These are phyloP conservation scores for Branchipolynoe longqiensis DNA, from an alignment of 2,888 invertebrate genomes.

Conservation along the genomic window DNA sequence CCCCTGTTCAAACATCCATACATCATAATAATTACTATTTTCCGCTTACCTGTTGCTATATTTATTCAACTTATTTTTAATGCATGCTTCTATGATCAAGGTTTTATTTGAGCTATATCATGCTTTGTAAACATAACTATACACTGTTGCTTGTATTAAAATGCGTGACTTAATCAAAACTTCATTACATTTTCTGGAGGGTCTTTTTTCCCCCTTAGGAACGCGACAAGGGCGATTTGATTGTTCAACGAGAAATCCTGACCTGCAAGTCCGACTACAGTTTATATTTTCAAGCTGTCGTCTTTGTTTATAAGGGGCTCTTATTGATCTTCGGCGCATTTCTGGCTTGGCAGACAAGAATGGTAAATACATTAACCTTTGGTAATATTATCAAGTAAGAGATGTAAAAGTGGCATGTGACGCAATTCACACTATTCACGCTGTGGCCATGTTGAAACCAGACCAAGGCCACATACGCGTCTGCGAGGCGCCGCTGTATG, in stretches of 20 bases:
- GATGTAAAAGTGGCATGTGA: too few species aligned
- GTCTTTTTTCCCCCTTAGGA: background rate
- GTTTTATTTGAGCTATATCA: too few species aligned
- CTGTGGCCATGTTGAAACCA: too few species aligned
- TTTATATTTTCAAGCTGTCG: constrained; percentile 69
- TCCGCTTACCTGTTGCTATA: background rate
- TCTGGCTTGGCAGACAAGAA: constrained; percentile 73
- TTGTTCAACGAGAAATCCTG: background rate
- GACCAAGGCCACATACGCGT: too few species aligned
- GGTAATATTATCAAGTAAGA: too few species aligned
- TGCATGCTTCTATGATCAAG: too few species aligned
- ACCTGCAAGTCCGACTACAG: constrained; percentile 53
- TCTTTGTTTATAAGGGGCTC: constrained; percentile 72
- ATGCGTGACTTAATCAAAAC: background rate
- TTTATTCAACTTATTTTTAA: too few species aligned
- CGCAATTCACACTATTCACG: too few species aligned
- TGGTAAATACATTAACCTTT: too few species aligned
- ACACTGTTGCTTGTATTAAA: too few species aligned
- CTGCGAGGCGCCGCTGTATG: too few species aligned
- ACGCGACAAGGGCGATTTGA: background rate
- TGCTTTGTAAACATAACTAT: background rate
- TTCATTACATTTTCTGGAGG: background rate
- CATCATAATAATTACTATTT: background rate
- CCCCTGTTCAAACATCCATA: too few species aligned
- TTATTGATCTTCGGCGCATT: constrained; percentile 72